Base-by-base conservation (phyloP, 2,797 vertebrate species). In the Sebastes vulpes region DNA sequence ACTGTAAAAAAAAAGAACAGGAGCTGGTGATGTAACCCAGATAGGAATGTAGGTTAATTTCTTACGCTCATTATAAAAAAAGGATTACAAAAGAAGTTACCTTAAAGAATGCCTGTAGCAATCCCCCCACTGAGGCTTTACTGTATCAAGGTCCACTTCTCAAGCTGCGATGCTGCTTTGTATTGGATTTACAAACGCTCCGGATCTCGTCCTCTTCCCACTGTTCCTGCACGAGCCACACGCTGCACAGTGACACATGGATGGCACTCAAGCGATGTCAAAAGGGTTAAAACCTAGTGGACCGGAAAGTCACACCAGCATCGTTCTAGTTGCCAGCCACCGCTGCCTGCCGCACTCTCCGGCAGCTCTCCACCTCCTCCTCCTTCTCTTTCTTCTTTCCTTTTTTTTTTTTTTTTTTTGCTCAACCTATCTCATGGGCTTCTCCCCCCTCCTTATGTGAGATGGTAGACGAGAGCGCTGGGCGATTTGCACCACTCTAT, bases 401-500 rank as follows among this genome's bases (percentile, higher is more conserved):
- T 75, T 70, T 69, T 61, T 67, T 53, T 83, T 93, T 23, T 23
- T 79, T 89, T 90, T 31, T 79, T 90, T 91, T 86, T 68, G 94
- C 82, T 92, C 92, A 93, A 89, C 92, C 91, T 94, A 92, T 96
- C 87, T 95, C 92, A 81, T 50, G 90, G 87, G 92, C 88, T 90
- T 88, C 88, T 86, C 89, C 88, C 83, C 85, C 75, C 88, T 91
- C 92, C 92, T 92, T 14, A 14, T 90, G 95, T 84, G 95, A 95
- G 94, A 91, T 89, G 95, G 94, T 94, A 90, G 94, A 95, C 92
- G 93, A 94, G 82, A 87, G 95, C 93, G 91, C 93, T 77, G 90
- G 94, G 93, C 92, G 95, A 93, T 94, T 92, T 96, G 94, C 95
- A 95, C 72, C 84, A 94, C 95, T 95, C 96, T 94, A 95, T 94